Conservation (phyloP, 2,113 vertebrate species). For the Sminthopsis crassicaudata region DNA sequence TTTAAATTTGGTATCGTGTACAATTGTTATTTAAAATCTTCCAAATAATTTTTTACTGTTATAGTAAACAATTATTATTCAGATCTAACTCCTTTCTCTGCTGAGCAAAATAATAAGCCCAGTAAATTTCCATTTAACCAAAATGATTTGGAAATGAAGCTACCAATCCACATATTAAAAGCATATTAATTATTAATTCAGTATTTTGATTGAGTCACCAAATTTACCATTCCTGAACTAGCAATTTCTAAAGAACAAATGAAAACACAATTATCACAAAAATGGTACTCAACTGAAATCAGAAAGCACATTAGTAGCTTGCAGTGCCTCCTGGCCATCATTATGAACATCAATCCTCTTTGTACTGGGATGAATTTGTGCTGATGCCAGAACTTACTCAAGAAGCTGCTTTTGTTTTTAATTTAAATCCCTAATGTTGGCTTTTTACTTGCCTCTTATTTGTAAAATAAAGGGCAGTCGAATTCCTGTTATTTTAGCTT, state of each 20-base stretch:
- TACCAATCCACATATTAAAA: not conserved
- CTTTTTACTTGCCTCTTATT: constrained; percentile 19
- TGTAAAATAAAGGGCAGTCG: not conserved
- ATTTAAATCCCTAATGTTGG: constrained; percentile 11
- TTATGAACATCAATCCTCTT: constrained; percentile 10
- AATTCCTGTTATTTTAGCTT: not conserved
- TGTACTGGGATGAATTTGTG: not conserved
- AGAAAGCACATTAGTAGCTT: not conserved
- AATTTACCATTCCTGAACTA: not conserved
- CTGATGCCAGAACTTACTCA: not conserved
- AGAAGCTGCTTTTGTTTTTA: constrained; percentile 1
- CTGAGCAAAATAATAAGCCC: not conserved
- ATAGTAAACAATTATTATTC: not conserved
- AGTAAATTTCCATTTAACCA: not conserved
- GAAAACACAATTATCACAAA: not conserved
- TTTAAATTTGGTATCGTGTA: not conserved
- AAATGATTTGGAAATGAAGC: not conserved
- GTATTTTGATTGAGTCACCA: not conserved
- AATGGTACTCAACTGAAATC: constrained; percentile 19
- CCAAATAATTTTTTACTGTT: not conserved
- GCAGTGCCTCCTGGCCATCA: not conserved
- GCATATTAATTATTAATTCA: not conserved
- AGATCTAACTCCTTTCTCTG: not conserved
- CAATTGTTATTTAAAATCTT: not conserved
- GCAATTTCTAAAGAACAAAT: not conserved